Percentiles rank a stretch among this genome's conserved stretches.
phyloP scores from a whole-genome alignment of 2,888 invertebrate species.

The Rhingia rostrata region DNA sequence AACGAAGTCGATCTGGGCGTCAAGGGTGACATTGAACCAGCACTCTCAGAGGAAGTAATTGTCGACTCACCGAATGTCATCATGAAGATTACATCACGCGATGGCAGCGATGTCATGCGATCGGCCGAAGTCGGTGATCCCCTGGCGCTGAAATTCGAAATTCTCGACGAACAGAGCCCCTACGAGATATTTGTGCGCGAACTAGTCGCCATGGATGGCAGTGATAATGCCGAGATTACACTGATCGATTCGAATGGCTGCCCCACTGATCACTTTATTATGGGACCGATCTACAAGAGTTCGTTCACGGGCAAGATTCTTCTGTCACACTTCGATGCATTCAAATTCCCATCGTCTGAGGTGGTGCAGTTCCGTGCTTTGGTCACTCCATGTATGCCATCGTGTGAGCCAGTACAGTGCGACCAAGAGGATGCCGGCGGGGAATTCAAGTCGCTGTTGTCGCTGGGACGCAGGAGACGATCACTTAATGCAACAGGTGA shows the following conservation, averaged over 20 bases:
- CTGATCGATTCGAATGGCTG: conserved; percentile 96
- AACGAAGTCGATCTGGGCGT: conserved; percentile 95
- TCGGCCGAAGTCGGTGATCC: conserved; percentile 97
- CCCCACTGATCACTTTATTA: conserved; percentile 96
- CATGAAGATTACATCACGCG: conserved; percentile 95
- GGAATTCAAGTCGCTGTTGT: conserved; percentile 91
- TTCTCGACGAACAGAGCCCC: conserved; percentile 95
- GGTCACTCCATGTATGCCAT: conserved; percentile 96
- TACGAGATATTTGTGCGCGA: conserved; percentile 98
- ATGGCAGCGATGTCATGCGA: conserved; percentile 91
- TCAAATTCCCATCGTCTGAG: conserved; percentile 97
- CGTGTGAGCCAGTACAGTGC: conserved; percentile 95
- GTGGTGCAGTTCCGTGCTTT: conserved; percentile 97
- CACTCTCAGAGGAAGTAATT: conserved; percentile 93
- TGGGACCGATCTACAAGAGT: conserved; percentile 95
- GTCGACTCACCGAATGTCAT: conserved; percentile 97
- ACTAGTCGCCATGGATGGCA: conserved; percentile 96
- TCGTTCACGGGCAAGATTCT: conserved; percentile 91
- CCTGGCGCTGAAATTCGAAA: conserved; percentile 94
- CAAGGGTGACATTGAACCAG: conserved; percentile 92
- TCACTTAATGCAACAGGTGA: conserved; percentile 84
- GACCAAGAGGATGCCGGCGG: conserved; percentile 92
- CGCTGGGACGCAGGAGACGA: conserved; percentile 92
- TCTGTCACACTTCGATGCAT: conserved; percentile 96
- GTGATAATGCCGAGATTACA: conserved; percentile 95